Evolutionary conservation across 2,113 vertebrate genomes (phyloP).

Genomic region (Cisticola juncidis): DNA sequence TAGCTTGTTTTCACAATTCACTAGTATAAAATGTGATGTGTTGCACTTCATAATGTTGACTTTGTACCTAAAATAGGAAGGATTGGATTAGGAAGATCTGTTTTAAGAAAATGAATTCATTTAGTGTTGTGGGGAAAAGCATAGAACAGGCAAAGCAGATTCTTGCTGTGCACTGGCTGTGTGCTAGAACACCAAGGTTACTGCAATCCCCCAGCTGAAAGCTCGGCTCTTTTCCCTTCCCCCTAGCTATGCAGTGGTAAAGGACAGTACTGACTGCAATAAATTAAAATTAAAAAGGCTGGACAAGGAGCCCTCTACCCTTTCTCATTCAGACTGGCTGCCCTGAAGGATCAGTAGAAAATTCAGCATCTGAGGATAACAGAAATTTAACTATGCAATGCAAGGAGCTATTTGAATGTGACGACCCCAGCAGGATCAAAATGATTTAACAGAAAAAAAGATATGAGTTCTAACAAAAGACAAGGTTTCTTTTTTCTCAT

Average conservation of each 20-base stretch:
- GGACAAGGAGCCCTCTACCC: not conserved
- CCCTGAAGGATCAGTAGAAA: not conserved
- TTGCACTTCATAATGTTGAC: not conserved
- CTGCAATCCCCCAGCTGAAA: not conserved
- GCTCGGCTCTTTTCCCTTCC: constrained; percentile 14
- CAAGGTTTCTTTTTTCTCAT: not conserved
- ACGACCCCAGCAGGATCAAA: not conserved
- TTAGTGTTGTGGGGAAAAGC: not conserved
- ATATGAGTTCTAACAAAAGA: not conserved
- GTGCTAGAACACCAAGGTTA: constrained; percentile 14
- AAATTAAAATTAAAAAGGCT: constrained; percentile 12
- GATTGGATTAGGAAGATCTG: not conserved
- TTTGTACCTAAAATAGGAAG: not conserved
- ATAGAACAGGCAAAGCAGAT: not conserved
- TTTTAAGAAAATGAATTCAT: not conserved
- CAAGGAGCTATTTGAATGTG: not conserved
- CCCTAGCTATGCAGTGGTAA: not conserved
- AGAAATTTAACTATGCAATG: not conserved
- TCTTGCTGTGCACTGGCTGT: not conserved
- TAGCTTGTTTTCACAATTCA: not conserved
- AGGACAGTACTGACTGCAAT: constrained; percentile 1
- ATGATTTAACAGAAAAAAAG: not conserved
- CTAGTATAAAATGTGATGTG: not conserved
- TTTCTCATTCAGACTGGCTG: not conserved
- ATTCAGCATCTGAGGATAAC: not conserved